Evolutionary conservation across 2,113 vertebrate species (phyloP), one percentile per base, ranked within the genome.

Genomic region (Mesocricetus auratus): DNA sequence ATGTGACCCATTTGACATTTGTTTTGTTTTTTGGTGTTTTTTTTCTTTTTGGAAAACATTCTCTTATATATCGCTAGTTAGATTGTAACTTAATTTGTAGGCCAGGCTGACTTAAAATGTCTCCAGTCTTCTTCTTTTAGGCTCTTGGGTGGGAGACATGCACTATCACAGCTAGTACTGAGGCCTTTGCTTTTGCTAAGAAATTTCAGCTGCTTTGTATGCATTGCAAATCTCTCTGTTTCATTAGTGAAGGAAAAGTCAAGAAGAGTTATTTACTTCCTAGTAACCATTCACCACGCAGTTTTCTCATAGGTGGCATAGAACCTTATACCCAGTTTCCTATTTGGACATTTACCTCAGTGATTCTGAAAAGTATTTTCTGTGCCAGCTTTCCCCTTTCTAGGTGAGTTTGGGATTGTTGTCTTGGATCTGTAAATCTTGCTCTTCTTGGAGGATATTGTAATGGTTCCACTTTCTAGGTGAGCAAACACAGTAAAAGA

Each of bases 191-290:
- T 86, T 29, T 86, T 73, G 74, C 58, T 92, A 69, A 31, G 69
- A 87, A 90, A 24, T 33, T 73, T 77, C 64, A 86, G 2, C 29
- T 93, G 77, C 66, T 86, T 77, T 82, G 29, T 60, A 15, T 36
- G 39, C 77, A 33, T 47, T 73, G 50, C 74, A 77, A 83, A 86
- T 75, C 50, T 90, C 7, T 26, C 17, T 29, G 1, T 77, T 95
- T 89, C 50, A 77, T 78, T 58, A 47, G 42, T 77, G 60, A 94
- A 19, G 22, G 86, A 50, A 58, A 2, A 3, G 33, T 71, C 36
- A 93, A 42, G 69, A 87, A 75, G 64, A 75, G 33, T 29, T 91
- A 86, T 87, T 85, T 85, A 74, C 29, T 93, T 86, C 79, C 64
- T 87, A 56, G 64, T 50, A 96, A 77, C 7, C 62, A 62, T 58